These are phyloP conservation scores for Heterotilapia buettikoferi DNA, from an alignment of 2,113 vertebrate genomes.

Conservation along the genomic window DNA sequence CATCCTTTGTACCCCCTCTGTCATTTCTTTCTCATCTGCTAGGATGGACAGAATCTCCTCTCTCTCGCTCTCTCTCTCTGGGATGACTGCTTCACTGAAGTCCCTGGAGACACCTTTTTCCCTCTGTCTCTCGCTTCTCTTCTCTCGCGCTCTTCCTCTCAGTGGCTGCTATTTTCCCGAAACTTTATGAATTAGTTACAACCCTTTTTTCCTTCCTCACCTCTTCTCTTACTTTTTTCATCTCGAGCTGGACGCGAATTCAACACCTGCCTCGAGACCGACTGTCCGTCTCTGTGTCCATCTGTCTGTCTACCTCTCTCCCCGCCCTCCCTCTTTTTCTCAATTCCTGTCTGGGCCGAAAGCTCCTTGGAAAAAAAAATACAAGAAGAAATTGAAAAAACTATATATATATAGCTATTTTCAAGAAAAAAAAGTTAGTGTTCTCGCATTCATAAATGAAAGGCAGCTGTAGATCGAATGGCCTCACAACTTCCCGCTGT, in stretches of 20 bases:
- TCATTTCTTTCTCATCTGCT: slow-evolving; percentile 75
- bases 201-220: slow-evolving; percentile 47
- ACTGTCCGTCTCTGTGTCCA: slow-evolving; percentile 41
- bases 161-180: slow-evolving; percentile 66
- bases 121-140: slow-evolving; percentile 54
- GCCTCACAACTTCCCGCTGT: slow-evolving; percentile 46
- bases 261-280: slow-evolving; percentile 68
- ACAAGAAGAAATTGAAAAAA: slow-evolving; percentile 45
- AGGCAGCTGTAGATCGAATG: slow-evolving; percentile 69
- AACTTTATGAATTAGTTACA: slow-evolving; percentile 84
- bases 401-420: not conserved
- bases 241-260: slow-evolving; percentile 60
- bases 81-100: slow-evolving; percentile 74
- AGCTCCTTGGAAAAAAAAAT: slow-evolving; percentile 34
- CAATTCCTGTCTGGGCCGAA: slow-evolving; percentile 31
- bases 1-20: slow-evolving; percentile 76
- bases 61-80: slow-evolving; percentile 52
- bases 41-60: slow-evolving; percentile 71
- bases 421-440: slow-evolving; percentile 48
- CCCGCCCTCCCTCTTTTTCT: not conserved
- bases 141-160: slow-evolving; percentile 35
- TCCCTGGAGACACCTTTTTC: slow-evolving; percentile 72
- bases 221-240: slow-evolving; percentile 60
- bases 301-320: slow-evolving; percentile 3
- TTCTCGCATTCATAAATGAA: slow-evolving; percentile 68